Conservation (phyloP, 2,797 vertebrate genomes). For the Mus caroli region DNA sequence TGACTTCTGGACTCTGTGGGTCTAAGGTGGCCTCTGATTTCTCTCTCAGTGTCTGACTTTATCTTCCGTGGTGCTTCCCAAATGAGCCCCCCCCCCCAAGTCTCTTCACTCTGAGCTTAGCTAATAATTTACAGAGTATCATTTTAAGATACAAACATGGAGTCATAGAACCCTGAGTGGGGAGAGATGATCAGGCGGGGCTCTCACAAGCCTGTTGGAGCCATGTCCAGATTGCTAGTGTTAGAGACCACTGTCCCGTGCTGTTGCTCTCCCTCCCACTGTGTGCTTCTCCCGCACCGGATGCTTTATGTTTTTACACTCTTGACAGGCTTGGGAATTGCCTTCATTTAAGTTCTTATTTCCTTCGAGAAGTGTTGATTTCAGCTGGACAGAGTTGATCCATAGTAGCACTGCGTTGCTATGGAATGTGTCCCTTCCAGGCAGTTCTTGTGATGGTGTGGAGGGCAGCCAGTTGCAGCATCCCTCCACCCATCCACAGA, state of each 20-base stretch:
- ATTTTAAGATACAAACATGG: neutral
- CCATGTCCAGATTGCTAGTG: neutral
- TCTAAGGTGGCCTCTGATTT: neutral
- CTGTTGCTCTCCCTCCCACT: neutral
- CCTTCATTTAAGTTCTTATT: neutral
- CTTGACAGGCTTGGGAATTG: neutral
- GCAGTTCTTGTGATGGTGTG: neutral
- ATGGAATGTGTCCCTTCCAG: neutral
- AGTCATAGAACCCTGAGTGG: neutral
- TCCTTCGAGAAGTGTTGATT: neutral
- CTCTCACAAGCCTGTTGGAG: neutral
- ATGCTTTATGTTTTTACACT: neutral
- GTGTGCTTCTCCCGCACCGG: neutral
- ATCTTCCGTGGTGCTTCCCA: neutral
- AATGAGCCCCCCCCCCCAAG: neutral
- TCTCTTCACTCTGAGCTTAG: neutral
- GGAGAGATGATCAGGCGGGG: neutral
- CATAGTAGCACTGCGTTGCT: rapidly evolving
- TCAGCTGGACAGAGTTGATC: neutral
- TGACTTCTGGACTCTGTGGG: neutral
- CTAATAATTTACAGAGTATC: too few relatives aligned
- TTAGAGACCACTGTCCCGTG: neutral
- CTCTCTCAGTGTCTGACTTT: neutral
- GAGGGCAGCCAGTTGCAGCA: neutral
- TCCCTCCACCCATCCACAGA: neutral